Evolutionary conservation across 2,113 vertebrate genomes (phyloP).

Genomic region (Oreochromis spilurus): DNA sequence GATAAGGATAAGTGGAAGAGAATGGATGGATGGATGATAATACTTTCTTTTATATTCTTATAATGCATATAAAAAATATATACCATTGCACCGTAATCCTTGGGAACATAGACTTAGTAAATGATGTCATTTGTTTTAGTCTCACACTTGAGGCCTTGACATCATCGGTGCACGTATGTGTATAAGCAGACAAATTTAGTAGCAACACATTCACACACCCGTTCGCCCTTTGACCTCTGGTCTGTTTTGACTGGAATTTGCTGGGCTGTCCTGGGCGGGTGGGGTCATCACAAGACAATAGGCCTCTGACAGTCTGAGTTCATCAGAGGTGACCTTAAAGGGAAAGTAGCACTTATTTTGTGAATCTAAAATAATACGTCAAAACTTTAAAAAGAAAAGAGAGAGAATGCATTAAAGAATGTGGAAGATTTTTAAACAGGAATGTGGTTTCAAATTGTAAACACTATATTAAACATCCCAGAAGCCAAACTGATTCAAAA

Average conservation of each 20-base stretch:
- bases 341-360: not conserved
- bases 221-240: conserved; percentile 29
- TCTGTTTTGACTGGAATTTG: conserved; percentile 15
- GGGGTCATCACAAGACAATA: conserved; percentile 52
- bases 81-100: not conserved
- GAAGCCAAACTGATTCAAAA: not conserved
- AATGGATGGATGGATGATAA: not conserved
- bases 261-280: conserved; percentile 7
- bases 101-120: not conserved
- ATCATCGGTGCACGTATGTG: not conserved
- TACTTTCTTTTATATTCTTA: rapidly evolving
- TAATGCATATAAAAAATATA: not conserved
- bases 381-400: not conserved
- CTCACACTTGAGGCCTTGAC: conserved; percentile 9
- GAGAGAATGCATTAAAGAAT: not conserved
- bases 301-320: conserved; percentile 15
- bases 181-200: conserved; percentile 46
- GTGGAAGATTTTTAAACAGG: not conserved
- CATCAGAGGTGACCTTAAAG: conserved; percentile 12
- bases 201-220: not conserved
- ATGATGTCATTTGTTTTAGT: conserved; percentile 37
- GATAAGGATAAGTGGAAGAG: not conserved
- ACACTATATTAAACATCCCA: not conserved
- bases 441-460: not conserved
- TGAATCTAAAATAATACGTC: not conserved